Percentiles rank a stretch among this genome's conserved stretches.
These are phyloP conservation scores for Leucophenga maculata DNA, from an alignment of 2,888 invertebrate species.

Conservation along the genomic window DNA sequence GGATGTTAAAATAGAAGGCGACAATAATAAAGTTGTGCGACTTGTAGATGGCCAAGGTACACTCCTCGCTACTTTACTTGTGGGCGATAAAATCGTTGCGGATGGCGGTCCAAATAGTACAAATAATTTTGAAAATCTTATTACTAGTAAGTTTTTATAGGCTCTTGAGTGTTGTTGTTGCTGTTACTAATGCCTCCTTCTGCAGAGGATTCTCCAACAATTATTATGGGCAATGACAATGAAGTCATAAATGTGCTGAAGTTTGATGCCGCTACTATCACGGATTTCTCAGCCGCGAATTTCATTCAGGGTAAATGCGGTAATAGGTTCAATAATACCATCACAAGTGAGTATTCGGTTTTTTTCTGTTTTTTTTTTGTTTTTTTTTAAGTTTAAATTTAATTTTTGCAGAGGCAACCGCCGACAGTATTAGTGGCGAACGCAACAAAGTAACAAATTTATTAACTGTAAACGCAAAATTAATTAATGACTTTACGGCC, in stretches of 20 bases:
- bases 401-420: constrained; percentile 38
- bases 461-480: constrained; percentile 40
- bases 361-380: not conserved
- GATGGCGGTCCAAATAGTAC: not conserved
- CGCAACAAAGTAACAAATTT: constrained; percentile 41
- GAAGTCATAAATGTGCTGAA: constrained; percentile 44
- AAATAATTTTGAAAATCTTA: not conserved
- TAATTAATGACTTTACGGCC: constrained; percentile 28
- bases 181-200: no score
- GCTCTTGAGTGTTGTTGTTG: not conserved
- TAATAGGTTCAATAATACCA: constrained; percentile 36
- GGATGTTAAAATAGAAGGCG: not conserved
- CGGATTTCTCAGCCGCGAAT: constrained; percentile 40
- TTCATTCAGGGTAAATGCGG: constrained; percentile 50
- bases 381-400: no score
- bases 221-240: constrained; percentile 45
- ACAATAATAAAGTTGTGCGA: not conserved
- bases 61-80: not conserved
- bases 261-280: constrained; percentile 37
- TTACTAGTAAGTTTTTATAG: not conserved
- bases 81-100: not conserved
- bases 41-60: not conserved
- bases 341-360: constrained; percentile 31
- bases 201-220: constrained; percentile 41
- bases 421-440: constrained; percentile 41